phyloP scores from a whole-genome alignment of 2,888 invertebrate genomes.

The Archaeoteleia sp. region DNA sequence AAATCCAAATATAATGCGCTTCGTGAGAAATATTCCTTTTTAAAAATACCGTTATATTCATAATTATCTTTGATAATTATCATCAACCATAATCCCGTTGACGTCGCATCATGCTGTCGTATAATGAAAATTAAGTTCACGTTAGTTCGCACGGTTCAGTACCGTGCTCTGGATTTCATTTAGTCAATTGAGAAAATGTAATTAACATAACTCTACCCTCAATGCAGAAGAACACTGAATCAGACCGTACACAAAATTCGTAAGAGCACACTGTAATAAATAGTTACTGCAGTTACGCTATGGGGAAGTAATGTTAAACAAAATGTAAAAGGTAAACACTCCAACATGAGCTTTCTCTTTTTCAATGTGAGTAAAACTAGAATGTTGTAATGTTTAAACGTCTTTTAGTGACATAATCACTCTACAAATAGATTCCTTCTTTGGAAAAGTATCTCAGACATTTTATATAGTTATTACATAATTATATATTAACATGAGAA shows the following conservation, averaged over 20 bases:
- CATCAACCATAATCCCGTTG: slow-evolving; percentile 10
- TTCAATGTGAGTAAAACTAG: too few relatives aligned
- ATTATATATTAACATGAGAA: too few relatives aligned
- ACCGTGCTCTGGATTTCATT: slow-evolving; percentile 27
- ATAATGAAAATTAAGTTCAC: slow-evolving; percentile 22
- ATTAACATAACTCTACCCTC: slow-evolving; percentile 12
- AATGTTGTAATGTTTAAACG: too few relatives aligned
- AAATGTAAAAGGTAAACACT: background rate
- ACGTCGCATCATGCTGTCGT: slow-evolving; percentile 18
- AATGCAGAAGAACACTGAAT: slow-evolving; percentile 9
- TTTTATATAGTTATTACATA: too few relatives aligned
- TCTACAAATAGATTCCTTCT: too few relatives aligned
- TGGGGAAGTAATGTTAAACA: slow-evolving; percentile 10
- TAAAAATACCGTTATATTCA: too few relatives aligned
- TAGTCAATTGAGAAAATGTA: slow-evolving; percentile 15
- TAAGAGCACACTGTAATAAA: background rate
- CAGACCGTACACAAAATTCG: slow-evolving; percentile 7
- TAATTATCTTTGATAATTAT: too few relatives aligned
- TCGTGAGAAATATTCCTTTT: too few relatives aligned
- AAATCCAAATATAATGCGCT: too few relatives aligned
- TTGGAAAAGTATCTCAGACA: too few relatives aligned
- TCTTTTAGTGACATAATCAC: too few relatives aligned
- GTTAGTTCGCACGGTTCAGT: slow-evolving; percentile 31
- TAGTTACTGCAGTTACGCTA: background rate
- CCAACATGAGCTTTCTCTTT: background rate